Evolutionary conservation across 2,888 invertebrate genomes (phyloP).

Genomic region (Acronicta leporina): DNA sequence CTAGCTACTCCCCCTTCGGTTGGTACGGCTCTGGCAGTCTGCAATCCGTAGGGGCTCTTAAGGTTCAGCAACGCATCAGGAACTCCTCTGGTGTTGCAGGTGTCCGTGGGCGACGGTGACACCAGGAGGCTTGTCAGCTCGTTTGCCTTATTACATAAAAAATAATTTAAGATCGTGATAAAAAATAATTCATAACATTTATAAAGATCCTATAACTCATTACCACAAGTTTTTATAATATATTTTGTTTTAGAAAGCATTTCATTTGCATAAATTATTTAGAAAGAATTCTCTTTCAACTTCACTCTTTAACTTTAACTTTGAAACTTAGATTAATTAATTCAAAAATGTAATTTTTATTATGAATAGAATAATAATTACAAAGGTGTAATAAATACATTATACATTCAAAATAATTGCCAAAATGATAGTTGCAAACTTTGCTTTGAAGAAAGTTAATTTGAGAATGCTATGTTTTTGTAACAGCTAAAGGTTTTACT

Average conservation of each 20-base stretch:
- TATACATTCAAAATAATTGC: conserved; percentile 5
- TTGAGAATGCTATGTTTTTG: not conserved
- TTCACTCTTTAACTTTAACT: not conserved
- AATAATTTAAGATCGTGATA: too few species aligned
- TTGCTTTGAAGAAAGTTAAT: conserved; percentile 2
- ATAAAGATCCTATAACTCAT: too few species aligned
- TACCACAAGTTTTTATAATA: not conserved
- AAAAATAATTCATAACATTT: too few species aligned
- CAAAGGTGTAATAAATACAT: conserved; percentile 6
- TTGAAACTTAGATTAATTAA: conserved; percentile 7
- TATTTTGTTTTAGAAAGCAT: conserved; percentile 1
- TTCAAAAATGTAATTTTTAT: conserved; percentile 1
- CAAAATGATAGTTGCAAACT: not conserved
- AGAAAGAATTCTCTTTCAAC: too few species aligned
- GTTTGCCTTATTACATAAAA: too few species aligned
- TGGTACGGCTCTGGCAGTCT: too few species aligned
- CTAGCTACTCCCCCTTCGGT: too few species aligned
- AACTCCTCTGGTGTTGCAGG: too few species aligned
- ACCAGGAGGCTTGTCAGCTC: too few species aligned
- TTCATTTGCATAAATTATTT: conserved; percentile 4
- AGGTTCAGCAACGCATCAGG: too few species aligned
- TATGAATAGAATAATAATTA: not conserved
- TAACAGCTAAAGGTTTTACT: not conserved
- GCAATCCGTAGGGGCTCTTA: too few species aligned
- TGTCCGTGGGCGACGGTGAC: too few species aligned